phyloP scores from a whole-genome alignment of 2,797 vertebrate genomes.

The Mormyrus proboscirostris region DNA sequence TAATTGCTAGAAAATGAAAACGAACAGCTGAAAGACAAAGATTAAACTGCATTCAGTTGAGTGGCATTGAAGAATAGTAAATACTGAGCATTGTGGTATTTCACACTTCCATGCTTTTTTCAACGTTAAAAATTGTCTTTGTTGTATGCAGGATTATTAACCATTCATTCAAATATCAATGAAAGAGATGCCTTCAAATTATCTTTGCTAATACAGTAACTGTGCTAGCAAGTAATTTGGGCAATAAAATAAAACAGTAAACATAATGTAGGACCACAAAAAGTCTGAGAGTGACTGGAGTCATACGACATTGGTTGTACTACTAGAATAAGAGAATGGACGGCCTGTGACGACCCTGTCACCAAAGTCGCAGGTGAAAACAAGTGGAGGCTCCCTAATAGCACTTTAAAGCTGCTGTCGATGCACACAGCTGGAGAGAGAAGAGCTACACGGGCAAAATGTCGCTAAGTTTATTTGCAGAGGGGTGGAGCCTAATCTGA shows the following conservation, averaged over 20 bases:
- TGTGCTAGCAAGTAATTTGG: background rate
- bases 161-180: background rate
- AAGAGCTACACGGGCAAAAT: background rate
- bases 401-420: background rate
- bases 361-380: background rate
- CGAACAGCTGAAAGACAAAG: background rate
- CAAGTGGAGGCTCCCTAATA: background rate
- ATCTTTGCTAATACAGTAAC: background rate
- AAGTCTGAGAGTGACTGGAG: background rate
- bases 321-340: background rate
- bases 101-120: background rate
- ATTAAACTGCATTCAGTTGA: constrained; percentile 9
- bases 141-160: background rate
- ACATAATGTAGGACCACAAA: background rate
- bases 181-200: background rate
- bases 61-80: background rate
- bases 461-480: background rate
- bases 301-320: background rate
- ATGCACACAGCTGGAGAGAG: background rate
- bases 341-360: background rate
- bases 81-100: background rate
- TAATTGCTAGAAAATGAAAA: constrained; percentile 7
- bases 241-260: background rate
- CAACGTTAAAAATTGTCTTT: background rate
- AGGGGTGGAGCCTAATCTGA: background rate